phyloP scores from a whole-genome alignment of 2,113 vertebrate species.

The Hydrochoerus hydrochaeris region DNA sequence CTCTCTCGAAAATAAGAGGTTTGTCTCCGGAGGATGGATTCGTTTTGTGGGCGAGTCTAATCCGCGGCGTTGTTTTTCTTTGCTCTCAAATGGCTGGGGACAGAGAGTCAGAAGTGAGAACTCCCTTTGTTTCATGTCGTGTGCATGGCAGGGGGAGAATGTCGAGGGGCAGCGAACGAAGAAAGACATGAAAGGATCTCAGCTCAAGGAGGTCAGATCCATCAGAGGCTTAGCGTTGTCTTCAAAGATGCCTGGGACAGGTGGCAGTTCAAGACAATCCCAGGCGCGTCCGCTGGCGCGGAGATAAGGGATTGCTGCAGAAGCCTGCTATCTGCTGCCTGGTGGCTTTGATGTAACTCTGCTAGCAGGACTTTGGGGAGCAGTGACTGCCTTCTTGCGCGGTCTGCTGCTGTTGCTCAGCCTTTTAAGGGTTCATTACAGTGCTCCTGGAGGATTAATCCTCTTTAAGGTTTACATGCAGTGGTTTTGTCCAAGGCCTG shows the following conservation, averaged over 20 bases:
- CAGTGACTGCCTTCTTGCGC: conserved; percentile 86
- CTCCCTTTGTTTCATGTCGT: conserved; percentile 90
- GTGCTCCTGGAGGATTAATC: conserved; percentile 94
- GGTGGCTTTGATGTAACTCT: conserved; percentile 96
- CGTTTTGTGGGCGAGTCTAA: conserved; percentile 87
- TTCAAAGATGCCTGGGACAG: conserved; percentile 99
- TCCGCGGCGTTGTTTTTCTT: conserved; percentile 89
- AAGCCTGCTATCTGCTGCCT: conserved; percentile 91
- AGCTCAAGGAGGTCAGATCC: conserved; percentile 98
- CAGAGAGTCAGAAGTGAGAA: conserved; percentile 89
- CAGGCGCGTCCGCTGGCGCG: conserved; percentile 92
- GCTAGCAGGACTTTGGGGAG: conserved; percentile 92
- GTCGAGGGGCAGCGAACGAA: conserved; percentile 98
- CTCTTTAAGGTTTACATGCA: conserved; percentile 94
- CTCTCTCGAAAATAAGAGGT: conserved; percentile 88
- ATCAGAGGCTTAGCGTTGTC: conserved; percentile 97
- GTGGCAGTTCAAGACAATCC: conserved; percentile 99
- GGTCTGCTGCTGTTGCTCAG: conserved; percentile 90
- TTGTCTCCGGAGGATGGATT: conserved; percentile 86
- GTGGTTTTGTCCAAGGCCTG: conserved; percentile 91
- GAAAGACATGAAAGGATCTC: conserved; percentile 98
- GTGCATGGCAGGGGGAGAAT: conserved; percentile 86
- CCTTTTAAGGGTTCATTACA: conserved; percentile 95
- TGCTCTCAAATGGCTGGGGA: conserved; percentile 90
- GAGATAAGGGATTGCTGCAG: conserved; percentile 97